Base-by-base conservation (phyloP, 2,113 vertebrate species). In the Xenopus borealis region DNA sequence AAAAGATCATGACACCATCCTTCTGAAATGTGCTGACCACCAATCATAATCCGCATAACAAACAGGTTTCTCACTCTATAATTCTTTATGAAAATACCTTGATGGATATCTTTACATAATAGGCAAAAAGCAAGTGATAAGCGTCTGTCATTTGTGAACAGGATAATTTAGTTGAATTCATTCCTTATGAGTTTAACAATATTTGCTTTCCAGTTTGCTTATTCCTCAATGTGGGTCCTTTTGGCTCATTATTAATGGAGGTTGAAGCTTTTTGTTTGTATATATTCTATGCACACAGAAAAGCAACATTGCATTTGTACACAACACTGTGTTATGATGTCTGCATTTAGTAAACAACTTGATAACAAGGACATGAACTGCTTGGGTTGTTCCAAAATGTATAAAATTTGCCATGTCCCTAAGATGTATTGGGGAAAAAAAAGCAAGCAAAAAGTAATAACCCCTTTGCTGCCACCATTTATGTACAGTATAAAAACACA, bases 381-480 rank as follows among this genome's bases (percentile, higher is more conserved):
- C 66, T 62, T 63, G 58, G n/a, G 27, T 62, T 69, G 57, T 65
- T n/a, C 62, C 4, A 53, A 19, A 68, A 18, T 62, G 13, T 61
- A 61, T 12, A 11, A 10, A 16, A 18, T 55, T 55, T 16, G 7
- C 47, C 47, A 50, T 13, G 47, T 50, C 17, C 53, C 58, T 27
- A 23, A 61, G 9, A 27, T 55, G 53, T 55, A 80, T n/a, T 23
- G 74, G 81, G 79, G 76, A 83, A 27, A 2, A 27, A 81, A 85
- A 83, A 50, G 12, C 12, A 55, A 55, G 16, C 14, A 17, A 55
- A 55, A 45, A 0, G 1, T 52, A 71, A 79, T 84, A 88, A 85
- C 79, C 85, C 85, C 85, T 86, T 87, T 81, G 66, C 86, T 88
- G 84, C 86, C 80, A 71, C 79, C 81, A 73, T 83, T 12, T 16